Evolutionary conservation across 2,113 vertebrate species (phyloP), one percentile per base, ranked within the genome.

Genomic region (Butastur rufipennis): DNA sequence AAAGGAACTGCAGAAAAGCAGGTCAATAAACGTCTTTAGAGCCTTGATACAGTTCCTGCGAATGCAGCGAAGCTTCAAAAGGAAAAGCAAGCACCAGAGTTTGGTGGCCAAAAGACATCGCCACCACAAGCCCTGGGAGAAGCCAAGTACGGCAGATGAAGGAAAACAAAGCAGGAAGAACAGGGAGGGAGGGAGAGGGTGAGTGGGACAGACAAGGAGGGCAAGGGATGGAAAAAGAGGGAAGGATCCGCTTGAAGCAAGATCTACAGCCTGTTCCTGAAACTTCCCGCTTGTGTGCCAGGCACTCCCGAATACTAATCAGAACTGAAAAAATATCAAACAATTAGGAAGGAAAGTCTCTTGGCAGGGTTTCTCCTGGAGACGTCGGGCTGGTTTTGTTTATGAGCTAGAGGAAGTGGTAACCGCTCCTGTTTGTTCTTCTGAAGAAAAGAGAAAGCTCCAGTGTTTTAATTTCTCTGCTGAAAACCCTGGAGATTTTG

Each of bases 361-460:
- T 91, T 97, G 97, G 97, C 97, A 95, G 88, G 82, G 92, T 48
- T 97, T 65, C 96, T 97, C 87, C 94, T 94, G 96, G 96, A 96
- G 96, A 95, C 80, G 36, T 88, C 70, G 82, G 87, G 95, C 94
- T 96, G 95, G 96, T 96, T 98, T 97, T 98, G 97, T 98, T 98
- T 96, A 79, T 40, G 95, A 96, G 96, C 87, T 42, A 56, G 96
- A 97, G 97, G 97, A 98, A 98, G 96, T 95, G 96, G 97, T 93
- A 97, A 97, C 96, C n/a, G 94, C 97, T 98, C 96, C 97, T 96
- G 97, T 98, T 98, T 97, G 97, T 97, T 97, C 97, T 97, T 70
- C 80, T 50, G 88, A 86, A 95, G 88, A 95, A 78, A 95, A 94
- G 95, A 96, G 92, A 94, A 47, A 95, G 95, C 88, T 83, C 68